Base-by-base conservation (phyloP, 2,888 invertebrate genomes). In the Uloborus plumipes region DNA sequence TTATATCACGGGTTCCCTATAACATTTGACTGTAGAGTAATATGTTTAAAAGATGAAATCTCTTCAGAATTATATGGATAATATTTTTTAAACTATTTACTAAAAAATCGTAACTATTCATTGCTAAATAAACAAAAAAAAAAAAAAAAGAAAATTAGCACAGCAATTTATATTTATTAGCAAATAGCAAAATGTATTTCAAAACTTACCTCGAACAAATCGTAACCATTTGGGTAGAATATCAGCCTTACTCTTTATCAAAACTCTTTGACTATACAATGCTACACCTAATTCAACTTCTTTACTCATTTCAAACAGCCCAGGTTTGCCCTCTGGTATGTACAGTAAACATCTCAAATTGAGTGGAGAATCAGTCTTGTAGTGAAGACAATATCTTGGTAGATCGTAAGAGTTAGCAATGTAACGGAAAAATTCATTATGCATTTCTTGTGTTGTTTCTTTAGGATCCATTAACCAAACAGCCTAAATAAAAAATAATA, bases 391-490 rank as follows among this genome's bases (percentile, higher is more conserved):
- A 89, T 95, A 99, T 78, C 96, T 92, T 0, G 98, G 98, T 51
- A 93, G 92, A 89, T 98, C 98, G 87, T 94, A 95, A 51, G 94
- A 92, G 86, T 94, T 95, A 86, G 94, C 88, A 66, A 97, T 93
- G 88, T 94, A 98, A 87, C 94, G 93, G 53, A 81, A 85, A 89
- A 99, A 99, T 87, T 97, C 96, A 72, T 93, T 92, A 88, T 99
- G 98, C 90, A 97, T 94, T 77, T 96, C 94, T 47, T 91, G 90
- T 1, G 93, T 93, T 0, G 98, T 94, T 86, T 94, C 93, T 90
- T 96, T 97, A 0, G 96, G 93, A 85, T 98, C 97, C 91, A 94
- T 92, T 87, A 97, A 91, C 98, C 99, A 99, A 22, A 99, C 89
- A 0, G 98, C 96, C 92, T 96, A 90, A 71, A 89, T 88, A 9